Evolutionary conservation across 2,797 vertebrate species (phyloP).

Genomic region (Notoglanidium macrostoma): DNA sequence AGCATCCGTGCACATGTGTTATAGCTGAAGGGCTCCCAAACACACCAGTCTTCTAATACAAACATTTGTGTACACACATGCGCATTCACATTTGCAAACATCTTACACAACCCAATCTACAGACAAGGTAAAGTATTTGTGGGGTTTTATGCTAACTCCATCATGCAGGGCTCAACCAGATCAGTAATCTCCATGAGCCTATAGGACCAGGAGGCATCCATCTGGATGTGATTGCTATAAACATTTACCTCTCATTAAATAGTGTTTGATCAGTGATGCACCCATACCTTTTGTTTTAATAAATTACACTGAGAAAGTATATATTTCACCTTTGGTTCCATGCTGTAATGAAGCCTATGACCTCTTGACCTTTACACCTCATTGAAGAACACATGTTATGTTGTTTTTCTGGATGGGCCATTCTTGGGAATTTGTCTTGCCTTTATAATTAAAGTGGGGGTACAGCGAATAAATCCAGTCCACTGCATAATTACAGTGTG

Average conservation of each 20-base stretch:
- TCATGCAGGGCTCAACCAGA: background rate
- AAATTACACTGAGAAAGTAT: background rate
- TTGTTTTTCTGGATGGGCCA: slow-evolving; percentile 40
- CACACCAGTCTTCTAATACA: background rate
- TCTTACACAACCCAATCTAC: background rate
- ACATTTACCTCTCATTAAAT: background rate
- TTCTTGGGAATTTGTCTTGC: slow-evolving; percentile 7
- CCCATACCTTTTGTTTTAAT: background rate
- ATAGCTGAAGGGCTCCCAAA: background rate
- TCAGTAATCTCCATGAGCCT: background rate
- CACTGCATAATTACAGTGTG: slow-evolving; percentile 57
- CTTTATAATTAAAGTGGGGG: slow-evolving; percentile 47
- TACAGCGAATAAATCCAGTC: slow-evolving; percentile 47
- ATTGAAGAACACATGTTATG: slow-evolving; percentile 12
- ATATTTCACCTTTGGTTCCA: slow-evolving; percentile 5
- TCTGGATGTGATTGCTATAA: background rate
- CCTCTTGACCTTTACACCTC: slow-evolving; percentile 53
- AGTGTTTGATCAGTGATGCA: background rate
- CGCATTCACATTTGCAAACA: background rate
- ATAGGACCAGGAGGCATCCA: background rate
- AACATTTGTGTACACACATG: background rate
- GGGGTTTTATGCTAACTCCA: background rate
- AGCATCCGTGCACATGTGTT: slow-evolving; percentile 25
- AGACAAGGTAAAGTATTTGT: background rate
- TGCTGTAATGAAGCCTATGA: slow-evolving; percentile 38